These are phyloP conservation scores for Diarsia mendica DNA, from an alignment of 2,888 invertebrate species.

Conservation along the genomic window DNA sequence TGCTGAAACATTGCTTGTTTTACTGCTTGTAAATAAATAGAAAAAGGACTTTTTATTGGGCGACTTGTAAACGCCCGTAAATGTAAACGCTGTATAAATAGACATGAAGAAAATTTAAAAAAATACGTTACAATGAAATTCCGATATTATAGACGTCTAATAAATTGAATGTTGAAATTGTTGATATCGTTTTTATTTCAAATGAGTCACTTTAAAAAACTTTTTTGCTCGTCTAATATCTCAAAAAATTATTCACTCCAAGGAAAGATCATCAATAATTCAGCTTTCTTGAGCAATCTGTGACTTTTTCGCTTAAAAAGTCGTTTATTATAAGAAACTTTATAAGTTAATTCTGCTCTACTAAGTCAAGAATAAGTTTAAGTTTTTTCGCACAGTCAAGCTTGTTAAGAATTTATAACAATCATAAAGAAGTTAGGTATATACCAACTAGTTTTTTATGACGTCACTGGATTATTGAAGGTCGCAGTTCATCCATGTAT, in stretches of 20 bases:
- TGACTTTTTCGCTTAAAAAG: constrained; percentile 55
- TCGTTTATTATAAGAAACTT: constrained; percentile 48
- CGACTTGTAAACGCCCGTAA: constrained; percentile 42
- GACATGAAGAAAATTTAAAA: constrained; percentile 48
- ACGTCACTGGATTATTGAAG: neutral
- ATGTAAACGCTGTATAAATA: constrained; percentile 65
- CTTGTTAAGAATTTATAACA: constrained; percentile 11
- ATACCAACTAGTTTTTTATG: neutral
- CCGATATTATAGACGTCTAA: constrained; percentile 71
- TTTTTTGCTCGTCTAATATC: constrained; percentile 36
- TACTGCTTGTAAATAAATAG: constrained; percentile 73
- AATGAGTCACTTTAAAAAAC: neutral
- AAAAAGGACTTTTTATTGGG: constrained; percentile 55
- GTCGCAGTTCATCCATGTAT: neutral
- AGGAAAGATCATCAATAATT: constrained; percentile 49
- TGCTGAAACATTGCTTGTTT: constrained; percentile 64
- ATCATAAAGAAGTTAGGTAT: neutral
- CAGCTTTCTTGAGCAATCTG: constrained; percentile 49
- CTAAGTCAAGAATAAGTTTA: constrained; percentile 24
- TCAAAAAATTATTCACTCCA: constrained; percentile 45
- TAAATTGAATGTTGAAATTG: constrained; percentile 75
- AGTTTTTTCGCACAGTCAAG: constrained; percentile 18
- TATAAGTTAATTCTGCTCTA: constrained; percentile 40
- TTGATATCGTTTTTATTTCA: constrained; percentile 45
- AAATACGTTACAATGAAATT: constrained; percentile 65